Evolutionary conservation across 2,113 vertebrate genomes (phyloP).

Genomic region (Ochotona curzoniae): DNA sequence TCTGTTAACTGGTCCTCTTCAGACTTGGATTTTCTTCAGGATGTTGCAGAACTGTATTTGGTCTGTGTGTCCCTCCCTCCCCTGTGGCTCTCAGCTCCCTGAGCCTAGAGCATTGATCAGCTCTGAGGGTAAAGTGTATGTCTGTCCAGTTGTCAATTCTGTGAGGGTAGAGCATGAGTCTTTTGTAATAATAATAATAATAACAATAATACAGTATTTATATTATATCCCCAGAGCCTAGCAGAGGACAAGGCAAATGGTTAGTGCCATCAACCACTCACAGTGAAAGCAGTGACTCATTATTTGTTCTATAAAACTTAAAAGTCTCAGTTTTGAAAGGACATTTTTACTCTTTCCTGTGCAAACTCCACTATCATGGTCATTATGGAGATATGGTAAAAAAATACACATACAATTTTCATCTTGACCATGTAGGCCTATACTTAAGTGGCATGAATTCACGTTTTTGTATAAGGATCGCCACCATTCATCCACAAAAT

Average conservation of each 20-base stretch:
- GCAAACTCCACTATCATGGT: slow-evolving; percentile 5
- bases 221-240: not conserved
- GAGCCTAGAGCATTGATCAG: not conserved
- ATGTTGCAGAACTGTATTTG: not conserved
- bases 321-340: slow-evolving; percentile 15
- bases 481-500: not conserved
- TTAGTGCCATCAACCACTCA: too few species aligned
- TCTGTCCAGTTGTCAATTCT: too few species aligned
- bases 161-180: not conserved
- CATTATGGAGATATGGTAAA: not conserved
- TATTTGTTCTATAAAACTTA: slow-evolving; percentile 2
- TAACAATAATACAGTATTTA: not conserved
- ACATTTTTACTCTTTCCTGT: not conserved
- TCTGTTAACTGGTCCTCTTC: not conserved
- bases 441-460: not conserved
- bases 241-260: not conserved
- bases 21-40: not conserved
- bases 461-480: not conserved
- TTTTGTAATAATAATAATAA: not conserved
- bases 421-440: not conserved
- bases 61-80: not conserved
- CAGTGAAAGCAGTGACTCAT: not conserved
- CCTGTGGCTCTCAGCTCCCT: not conserved
- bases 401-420: not conserved
- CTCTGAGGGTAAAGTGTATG: too few species aligned